phyloP scores from a whole-genome alignment of 2,797 vertebrate species.

The Serranus cabrilla region DNA sequence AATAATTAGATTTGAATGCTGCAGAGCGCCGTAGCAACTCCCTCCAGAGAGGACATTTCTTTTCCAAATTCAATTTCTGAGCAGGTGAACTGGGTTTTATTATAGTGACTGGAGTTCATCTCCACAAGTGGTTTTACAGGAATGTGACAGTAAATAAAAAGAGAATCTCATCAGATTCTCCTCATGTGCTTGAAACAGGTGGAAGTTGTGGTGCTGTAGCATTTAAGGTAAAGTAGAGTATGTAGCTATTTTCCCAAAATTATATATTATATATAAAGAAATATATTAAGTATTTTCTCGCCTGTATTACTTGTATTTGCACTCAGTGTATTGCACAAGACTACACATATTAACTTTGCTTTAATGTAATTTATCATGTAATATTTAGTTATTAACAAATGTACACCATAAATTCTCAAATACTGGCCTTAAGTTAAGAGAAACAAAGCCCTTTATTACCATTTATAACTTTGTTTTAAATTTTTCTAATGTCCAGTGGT shows the following conservation, averaged over 20 bases:
- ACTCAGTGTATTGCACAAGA: constrained; percentile 63
- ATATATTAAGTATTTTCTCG: constrained; percentile 43
- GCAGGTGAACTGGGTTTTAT: constrained; percentile 1
- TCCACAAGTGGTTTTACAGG: background rate
- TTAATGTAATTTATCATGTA: constrained; percentile 31
- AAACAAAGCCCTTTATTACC: background rate
- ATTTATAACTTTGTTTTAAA: background rate
- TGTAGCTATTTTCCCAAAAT: constrained; percentile 57
- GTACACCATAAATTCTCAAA: constrained; percentile 19
- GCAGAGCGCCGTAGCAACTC: background rate
- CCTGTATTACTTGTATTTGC: constrained; percentile 61
- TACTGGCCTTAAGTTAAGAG: background rate
- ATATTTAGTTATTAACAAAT: constrained; percentile 31
- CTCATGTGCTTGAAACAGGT: constrained; percentile 76
- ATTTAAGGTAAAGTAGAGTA: constrained; percentile 52
- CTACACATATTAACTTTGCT: constrained; percentile 47
- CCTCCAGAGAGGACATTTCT: background rate
- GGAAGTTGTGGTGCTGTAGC: constrained; percentile 78
- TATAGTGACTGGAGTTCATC: background rate
- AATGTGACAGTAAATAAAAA: constrained; percentile 33
- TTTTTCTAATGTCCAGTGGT: background rate
- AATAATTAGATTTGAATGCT: constrained; percentile 1
- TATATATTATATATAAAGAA: constrained; percentile 35
- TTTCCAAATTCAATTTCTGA: background rate
- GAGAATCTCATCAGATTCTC: constrained; percentile 44